Base-by-base conservation (phyloP, 37 sponge, comb jelly and placozoan genomes). In the Cladorhizidae sp. region DNA sequence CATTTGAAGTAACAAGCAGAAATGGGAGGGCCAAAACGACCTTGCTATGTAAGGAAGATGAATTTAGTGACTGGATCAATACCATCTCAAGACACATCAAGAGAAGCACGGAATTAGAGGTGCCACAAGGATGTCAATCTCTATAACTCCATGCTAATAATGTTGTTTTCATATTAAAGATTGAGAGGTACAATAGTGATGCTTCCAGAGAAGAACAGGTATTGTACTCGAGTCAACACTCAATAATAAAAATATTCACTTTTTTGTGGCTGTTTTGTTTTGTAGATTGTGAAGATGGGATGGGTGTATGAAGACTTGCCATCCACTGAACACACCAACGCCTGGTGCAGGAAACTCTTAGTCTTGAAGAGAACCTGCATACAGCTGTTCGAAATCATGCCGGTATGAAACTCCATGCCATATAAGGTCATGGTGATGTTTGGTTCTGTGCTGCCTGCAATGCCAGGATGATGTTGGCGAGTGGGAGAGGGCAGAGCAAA, bases 301-400 rank as follows among this genome's bases (percentile, higher is more conserved):
- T 87, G 75, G 75, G 76, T 75, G 7, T 25, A 80, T 51, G 87
- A 87, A 40, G 76, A 63, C 0, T 57, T 87, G 5, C 57, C 87
- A 23, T 80, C 87, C 0, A 63, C 80, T 26, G 21, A 51, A 67
- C 68, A 80, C 64, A 50, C 76, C 3, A 87, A 57, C 43, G 59
- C 42, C 25, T 87, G 87, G 87, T 39, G 38, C 63, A 74, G 76
- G 65, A 87, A 80, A 62, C 55, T 87, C 49, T 81, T 87, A 8
- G 81, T 80, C 7, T 57, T 87, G 14, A 80, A 55, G 32, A 75
- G 57, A 28, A 49, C 36, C 14, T 26, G 65, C 1, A 31, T 87
- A 9, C 70, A 87, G 26, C 67, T 87, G 3, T 87, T 64, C 43
- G 37, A 29, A 5, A 35, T 41, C 20, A 6, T 36, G n/a, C 87